These are phyloP conservation scores for Temnothorax ravouxi DNA, from an alignment of 2,888 invertebrate genomes.

Conservation along the genomic window DNA sequence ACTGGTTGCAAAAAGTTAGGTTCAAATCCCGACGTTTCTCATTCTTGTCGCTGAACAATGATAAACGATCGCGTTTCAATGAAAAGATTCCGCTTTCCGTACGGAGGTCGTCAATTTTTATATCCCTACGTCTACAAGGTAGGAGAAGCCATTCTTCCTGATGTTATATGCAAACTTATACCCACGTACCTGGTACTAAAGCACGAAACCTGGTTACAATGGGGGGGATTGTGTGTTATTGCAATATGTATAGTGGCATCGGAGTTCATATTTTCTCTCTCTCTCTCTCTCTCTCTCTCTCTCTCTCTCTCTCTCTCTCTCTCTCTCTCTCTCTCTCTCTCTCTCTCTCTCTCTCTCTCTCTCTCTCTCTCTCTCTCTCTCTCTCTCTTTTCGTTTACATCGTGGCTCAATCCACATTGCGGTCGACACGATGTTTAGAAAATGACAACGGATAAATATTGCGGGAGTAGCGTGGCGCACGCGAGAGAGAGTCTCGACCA, in stretches of 20 bases:
- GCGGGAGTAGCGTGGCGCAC: slow-evolving; percentile 2
- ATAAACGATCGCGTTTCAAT: neutral
- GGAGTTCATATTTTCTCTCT: neutral
- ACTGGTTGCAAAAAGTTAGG: neutral
- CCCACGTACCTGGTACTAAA: slow-evolving; percentile 15
- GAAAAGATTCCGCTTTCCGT: neutral
- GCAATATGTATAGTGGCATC: neutral
- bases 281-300: too few species aligned
- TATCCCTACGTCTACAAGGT: neutral
- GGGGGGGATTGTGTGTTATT: slow-evolving; percentile 37
- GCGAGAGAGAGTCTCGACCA: neutral
- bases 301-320: too few species aligned
- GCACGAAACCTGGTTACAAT: slow-evolving; percentile 13
- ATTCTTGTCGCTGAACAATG: neutral
- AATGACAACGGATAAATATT: slow-evolving; percentile 45
- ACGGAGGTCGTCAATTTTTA: slow-evolving; percentile 29
- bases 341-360: too few species aligned
- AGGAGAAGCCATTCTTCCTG: slow-evolving; percentile 18
- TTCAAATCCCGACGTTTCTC: neutral
- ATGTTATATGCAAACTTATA: slow-evolving; percentile 1
- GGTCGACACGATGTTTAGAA: slow-evolving; percentile 33
- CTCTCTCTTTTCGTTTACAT: too few species aligned
- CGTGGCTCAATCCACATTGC: slow-evolving; percentile 29
- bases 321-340: too few species aligned
- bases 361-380: too few species aligned